phyloP scores from a whole-genome alignment of 2,888 invertebrate genomes.

The Drosophila subquinaria region DNA sequence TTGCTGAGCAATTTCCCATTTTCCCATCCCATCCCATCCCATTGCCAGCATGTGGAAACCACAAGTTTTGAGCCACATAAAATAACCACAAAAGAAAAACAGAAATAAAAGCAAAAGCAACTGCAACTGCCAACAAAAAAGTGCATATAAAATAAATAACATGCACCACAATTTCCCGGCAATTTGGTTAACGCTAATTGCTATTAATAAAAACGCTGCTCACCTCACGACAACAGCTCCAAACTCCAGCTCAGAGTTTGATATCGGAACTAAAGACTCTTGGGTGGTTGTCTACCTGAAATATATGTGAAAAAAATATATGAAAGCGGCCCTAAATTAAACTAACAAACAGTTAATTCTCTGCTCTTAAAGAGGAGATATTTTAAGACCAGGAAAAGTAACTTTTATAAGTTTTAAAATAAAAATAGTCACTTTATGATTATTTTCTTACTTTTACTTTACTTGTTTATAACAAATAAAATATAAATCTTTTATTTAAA shows the following conservation, averaged over 20 bases:
- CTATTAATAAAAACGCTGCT: constrained; percentile 64
- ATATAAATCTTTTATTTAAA: no score
- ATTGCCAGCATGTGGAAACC: constrained; percentile 54
- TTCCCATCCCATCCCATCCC: constrained; percentile 58
- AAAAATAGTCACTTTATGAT: no score
- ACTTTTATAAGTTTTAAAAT: no score
- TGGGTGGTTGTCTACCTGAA: constrained; percentile 7
- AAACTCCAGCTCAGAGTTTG: background rate
- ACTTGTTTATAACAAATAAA: no score
- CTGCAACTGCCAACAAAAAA: constrained; percentile 6
- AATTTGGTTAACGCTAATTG: constrained; percentile 63
- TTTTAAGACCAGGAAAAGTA: no score
- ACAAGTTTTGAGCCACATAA: constrained; percentile 64
- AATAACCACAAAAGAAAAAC: constrained; percentile 31
- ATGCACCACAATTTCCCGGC: constrained; percentile 47
- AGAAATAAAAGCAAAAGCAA: constrained; percentile 11
- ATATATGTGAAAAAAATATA: background rate
- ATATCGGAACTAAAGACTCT: constrained; percentile 20
- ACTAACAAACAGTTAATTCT: background rate
- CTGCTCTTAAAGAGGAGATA: background rate
- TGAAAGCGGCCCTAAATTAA: background rate
- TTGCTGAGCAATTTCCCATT: constrained; percentile 43
- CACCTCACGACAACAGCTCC: constrained; percentile 24
- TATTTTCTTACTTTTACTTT: no score
- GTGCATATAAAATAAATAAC: constrained; percentile 26